Percentiles rank a stretch among this genome's conserved stretches.
These are phyloP conservation scores for Drosophila anomelani DNA, from an alignment of 2,888 invertebrate species.

Conservation along the genomic window DNA sequence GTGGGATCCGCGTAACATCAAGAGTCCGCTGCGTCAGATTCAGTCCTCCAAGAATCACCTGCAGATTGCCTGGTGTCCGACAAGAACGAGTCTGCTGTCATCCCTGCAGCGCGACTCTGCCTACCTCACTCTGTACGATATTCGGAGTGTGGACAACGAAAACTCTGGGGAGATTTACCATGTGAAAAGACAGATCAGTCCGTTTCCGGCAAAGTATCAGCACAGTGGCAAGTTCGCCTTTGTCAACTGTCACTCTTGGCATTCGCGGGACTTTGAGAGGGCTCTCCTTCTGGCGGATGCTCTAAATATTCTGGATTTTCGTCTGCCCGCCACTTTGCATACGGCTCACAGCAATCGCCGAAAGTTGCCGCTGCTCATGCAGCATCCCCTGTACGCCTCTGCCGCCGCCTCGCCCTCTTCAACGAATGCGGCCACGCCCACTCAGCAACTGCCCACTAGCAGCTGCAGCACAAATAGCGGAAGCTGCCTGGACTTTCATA, in stretches of 20 bases:
- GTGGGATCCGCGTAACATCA: slow-evolving; percentile 95
- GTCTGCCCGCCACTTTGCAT: slow-evolving; percentile 80
- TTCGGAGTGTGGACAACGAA: slow-evolving; percentile 91
- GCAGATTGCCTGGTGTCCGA: slow-evolving; percentile 94
- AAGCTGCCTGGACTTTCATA: slow-evolving; percentile 59
- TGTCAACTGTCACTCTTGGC: slow-evolving; percentile 94
- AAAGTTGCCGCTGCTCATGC: slow-evolving; percentile 78
- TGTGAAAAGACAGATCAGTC: slow-evolving; percentile 88
- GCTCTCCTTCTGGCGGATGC: slow-evolving; percentile 82
- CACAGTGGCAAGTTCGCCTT: slow-evolving; percentile 71
- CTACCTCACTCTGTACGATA: slow-evolving; percentile 93
- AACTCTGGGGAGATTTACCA: slow-evolving; percentile 90
- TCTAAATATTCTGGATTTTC: slow-evolving; percentile 81
- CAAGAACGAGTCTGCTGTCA: slow-evolving; percentile 91
- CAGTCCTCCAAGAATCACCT: slow-evolving; percentile 88
- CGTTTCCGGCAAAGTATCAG: slow-evolving; percentile 79
- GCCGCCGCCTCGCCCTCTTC: slow-evolving; percentile 55
- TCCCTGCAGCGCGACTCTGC: slow-evolving; percentile 92
- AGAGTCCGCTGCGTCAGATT: slow-evolving; percentile 91
- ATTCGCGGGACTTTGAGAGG: slow-evolving; percentile 88
- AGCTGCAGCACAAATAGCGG: slow-evolving; percentile 59
- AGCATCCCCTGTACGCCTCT: slow-evolving; percentile 69
- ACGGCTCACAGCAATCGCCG: slow-evolving; percentile 82
- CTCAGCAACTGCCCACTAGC: slow-evolving; percentile 54
- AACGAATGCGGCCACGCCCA: slow-evolving; percentile 33